Evolutionary conservation across 2,113 vertebrate species (phyloP).

Genomic region (Odocoileus hemionus): DNA sequence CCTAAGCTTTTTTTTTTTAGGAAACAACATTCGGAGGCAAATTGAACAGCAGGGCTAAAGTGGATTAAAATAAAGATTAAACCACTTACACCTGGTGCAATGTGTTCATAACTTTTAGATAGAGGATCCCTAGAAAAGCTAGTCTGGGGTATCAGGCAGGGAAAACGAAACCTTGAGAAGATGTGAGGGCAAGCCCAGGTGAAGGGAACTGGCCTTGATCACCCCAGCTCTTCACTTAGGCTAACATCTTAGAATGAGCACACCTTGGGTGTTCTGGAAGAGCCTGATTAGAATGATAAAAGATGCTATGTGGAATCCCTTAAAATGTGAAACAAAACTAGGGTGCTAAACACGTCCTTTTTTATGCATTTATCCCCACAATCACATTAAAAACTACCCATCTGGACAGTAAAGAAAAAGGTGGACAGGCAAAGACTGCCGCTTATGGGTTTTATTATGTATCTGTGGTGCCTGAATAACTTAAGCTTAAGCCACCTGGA

Average conservation of each 20-base stretch:
- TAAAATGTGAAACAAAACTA: neutral
- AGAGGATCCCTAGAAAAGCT: neutral
- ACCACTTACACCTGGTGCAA: neutral
- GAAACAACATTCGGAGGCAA: neutral
- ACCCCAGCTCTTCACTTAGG: neutral
- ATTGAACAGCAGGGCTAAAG: neutral
- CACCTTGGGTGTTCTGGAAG: fast-evolving
- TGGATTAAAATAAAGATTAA: neutral
- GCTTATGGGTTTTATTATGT: neutral
- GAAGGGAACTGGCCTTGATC: fast-evolving
- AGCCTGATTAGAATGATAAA: neutral
- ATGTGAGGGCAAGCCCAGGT: too few relatives aligned
- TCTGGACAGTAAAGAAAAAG: neutral
- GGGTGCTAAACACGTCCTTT: neutral
- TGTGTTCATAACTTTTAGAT: neutral
- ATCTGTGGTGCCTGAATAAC: neutral
- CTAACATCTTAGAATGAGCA: too few relatives aligned
- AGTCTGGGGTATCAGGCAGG: neutral
- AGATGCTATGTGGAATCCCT: neutral
- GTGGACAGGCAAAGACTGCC: neutral
- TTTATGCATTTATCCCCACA: neutral
- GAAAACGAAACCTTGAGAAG: neutral
- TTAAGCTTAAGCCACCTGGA: neutral
- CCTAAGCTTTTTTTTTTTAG: neutral
- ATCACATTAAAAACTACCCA: neutral